A percentile compares a stretch with the other conserved stretches of the same genome.
These are phyloP conservation scores for Xiphias gladius DNA, from an alignment of 2,113 vertebrate genomes.

Conservation along the genomic window DNA sequence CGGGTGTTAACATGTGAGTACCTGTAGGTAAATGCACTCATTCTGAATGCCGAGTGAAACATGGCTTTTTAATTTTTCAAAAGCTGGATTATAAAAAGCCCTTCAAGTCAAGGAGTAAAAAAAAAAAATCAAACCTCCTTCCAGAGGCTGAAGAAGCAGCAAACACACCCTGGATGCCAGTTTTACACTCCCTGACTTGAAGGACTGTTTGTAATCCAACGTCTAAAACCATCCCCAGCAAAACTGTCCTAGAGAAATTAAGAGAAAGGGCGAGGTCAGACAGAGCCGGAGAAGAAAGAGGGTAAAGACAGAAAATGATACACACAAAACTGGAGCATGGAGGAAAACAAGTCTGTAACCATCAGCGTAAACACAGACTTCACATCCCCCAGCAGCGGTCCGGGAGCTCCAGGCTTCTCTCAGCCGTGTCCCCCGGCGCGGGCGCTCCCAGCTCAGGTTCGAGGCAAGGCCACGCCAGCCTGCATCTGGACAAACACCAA, in stretches of 20 bases:
- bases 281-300: neutral
- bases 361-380: conserved; percentile 46
- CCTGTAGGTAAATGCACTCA: neutral
- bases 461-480: conserved; percentile 44
- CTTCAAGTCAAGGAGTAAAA: neutral
- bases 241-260: neutral
- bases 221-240: neutral
- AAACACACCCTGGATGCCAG: neutral
- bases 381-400: neutral
- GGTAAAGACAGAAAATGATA: neutral
- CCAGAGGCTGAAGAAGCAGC: neutral
- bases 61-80: neutral
- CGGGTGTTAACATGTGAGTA: neutral
- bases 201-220: neutral
- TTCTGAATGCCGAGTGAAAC: neutral
- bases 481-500: neutral
- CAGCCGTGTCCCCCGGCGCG: neutral
- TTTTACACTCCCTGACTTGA: neutral
- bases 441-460: neutral
- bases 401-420: conserved; percentile 19
- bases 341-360: conserved; percentile 21
- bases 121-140: neutral
- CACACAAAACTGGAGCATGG: neutral
- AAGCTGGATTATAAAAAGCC: neutral
- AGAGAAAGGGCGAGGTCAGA: conserved; percentile 28